Evolutionary conservation across 2,113 vertebrate genomes (phyloP), one percentile per base, ranked within the genome.

Genomic region (Ptilorrhoa leucosticta): DNA sequence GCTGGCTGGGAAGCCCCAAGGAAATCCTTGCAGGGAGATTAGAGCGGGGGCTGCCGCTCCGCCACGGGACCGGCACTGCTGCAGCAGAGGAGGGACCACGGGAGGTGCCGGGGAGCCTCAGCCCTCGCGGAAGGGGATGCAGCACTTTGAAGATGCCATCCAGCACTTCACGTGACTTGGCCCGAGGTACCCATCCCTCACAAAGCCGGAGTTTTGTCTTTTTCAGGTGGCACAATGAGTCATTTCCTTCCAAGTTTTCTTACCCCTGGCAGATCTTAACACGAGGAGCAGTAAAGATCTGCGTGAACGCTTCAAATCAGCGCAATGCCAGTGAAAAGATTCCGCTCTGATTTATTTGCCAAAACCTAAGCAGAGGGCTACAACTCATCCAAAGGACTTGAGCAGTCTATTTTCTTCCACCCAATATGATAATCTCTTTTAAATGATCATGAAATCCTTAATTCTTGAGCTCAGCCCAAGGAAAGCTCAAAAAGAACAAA

Each of bases 401-500:
- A 86, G 63, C 57, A 2, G 0, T 5, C 2, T 21, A 20, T 54
- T 86, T 88, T 63, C 79, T 73, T 79, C 77, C 89, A 83, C 50
- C 30, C 60, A 85, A 37, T 53, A 79, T 18, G 77, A 92, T 69
- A 53, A 65, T 56, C 66, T 86, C 85, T 54, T 90, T 61, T 75
- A 89, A 90, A 88, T 15, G 40, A 83, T 72, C 94, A 93, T 9
- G 19, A 91, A 95, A 95, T 81, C 87, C 81, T 68, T 45, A 68
- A 45, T 40, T 93, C 87, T 91, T 68, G 75, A 83, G 80, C 51
- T 79, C 56, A 42, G 28, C 79, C 92, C 83, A 88, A 92, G 54
- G 42, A 77, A 88, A 93, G 66, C 60, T 42, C 57, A 85, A 65
- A 86, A 71, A 80, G 78, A 83, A 86, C 47, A 81, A 72, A 90